Evolutionary conservation across 2,797 vertebrate genomes (phyloP), one percentile per base, ranked within the genome.

Genomic region (Phaenicophaeus curvirostris): DNA sequence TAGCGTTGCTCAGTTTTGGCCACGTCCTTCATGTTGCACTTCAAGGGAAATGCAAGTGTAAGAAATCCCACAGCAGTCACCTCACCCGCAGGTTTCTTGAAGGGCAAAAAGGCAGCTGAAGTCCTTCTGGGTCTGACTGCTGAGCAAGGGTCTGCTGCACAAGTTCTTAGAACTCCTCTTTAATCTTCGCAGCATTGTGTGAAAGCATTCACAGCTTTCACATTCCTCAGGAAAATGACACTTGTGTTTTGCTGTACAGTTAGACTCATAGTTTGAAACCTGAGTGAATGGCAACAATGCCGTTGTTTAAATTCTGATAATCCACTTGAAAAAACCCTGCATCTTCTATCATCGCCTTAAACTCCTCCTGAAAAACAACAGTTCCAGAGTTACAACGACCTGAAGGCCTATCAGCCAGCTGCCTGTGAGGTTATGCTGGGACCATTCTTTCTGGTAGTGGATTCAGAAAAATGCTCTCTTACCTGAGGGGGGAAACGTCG

Each of bases 281-380:
- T 21, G 99, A 99, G 95, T 99, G 99, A 96, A 99, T 98, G 61
- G 99, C 99, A 54, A 99, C 99, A 5, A 99, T 98, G 50, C 99
- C 99, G 0, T 96, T 98, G 3, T 98, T 99, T 61, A 99, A 95
- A 93, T 98, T 99, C 95, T 97, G 91, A 76, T 99, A 99, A 76
- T 98, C 97, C 90, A 99, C 99, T 50, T 98, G 97, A 93, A 97
- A 98, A 97, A 99, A 99, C 30, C 99, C 99, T 7, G 98, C 97
- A 5, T 99, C 99, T 97, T 99, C 99, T 27, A 99, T 99, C 98
- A 99, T 99, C 44, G 93, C 94, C 90, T 99, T 99, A 95, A 99
- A 99, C 13, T 98, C 98, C 94, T 99, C 99, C 99, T 99, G 92
- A 81, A 98, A 97, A 73, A 69, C 18, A 94, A 84, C 17, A 97